Base-by-base conservation (phyloP, 2,113 vertebrate genomes). In the Mastomys natalensis region DNA sequence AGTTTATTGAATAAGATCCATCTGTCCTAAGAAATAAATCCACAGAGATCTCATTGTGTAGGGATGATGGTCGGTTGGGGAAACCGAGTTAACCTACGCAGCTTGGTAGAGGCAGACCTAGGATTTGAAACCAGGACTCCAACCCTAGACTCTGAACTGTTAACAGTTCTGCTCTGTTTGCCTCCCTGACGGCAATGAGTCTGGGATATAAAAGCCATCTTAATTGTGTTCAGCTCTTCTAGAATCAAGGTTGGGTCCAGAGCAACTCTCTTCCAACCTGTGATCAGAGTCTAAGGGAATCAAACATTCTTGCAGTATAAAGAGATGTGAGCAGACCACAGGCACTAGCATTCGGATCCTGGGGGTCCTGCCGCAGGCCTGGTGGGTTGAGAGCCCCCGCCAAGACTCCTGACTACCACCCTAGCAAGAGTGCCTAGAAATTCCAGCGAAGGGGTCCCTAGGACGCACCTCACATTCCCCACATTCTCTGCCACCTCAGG, bases 401-500 rank as follows among this genome's bases (percentile, higher is more conserved):
- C 24, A 2, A 37, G 6, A 37, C 1, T 29, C 48, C 82, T 87
- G 70, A 84, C 55, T 68, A 17, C 76, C 0, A 0, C 77, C 74
- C 80, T 15, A 78, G 72, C 66, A 68, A n/a, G 40, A 81, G n/a
- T 70, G 90, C 55, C 1, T 40, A 96, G 80, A 89, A 40, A 45
- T 89, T 93, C 81, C 48, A n/a, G 10, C 11, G 37, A 58, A 93
- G 89, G 91, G 93, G 53, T 70, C 95, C 86, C 4, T 73, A 74
- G 81, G 90, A 62, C 85, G 60, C 95, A 96, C 89, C 92, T 90
- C 1, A 2, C 90, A 92, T 97, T 97, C 97, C 58, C 34, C 0
- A 1, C 86, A 97, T 97, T 97, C 96, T 12, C 92, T 5, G 26
- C 51, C n/a, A 94, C 97, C 82, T 77, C 43, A 87, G 82, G 51